Conservation (phyloP, 1,140 invertebrate genomes). For the Ceratosolen fusciceps region DNA sequence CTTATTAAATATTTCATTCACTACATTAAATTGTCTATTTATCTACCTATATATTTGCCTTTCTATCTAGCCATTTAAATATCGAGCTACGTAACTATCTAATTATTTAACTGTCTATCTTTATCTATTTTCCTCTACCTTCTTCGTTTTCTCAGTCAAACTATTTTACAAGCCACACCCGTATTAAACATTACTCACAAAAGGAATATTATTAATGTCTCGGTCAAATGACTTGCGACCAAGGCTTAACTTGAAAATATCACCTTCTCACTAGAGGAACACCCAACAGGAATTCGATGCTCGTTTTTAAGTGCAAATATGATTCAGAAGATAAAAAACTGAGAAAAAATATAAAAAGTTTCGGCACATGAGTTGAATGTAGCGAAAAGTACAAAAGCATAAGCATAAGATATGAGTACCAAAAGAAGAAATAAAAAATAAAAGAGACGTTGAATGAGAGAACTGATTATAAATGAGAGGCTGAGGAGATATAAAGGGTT, state of each 20-base stretch:
- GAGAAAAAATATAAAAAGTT: constrained; percentile 26
- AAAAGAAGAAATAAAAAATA: background rate
- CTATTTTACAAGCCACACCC: constrained; percentile 55
- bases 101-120: too few species aligned
- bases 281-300: constrained; percentile 51
- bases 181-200: constrained; percentile 59
- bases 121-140: background rate
- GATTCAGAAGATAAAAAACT: constrained; percentile 23
- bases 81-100: too few species aligned
- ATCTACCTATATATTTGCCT: too few species aligned
- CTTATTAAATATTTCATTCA: too few species aligned
- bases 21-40: too few species aligned
- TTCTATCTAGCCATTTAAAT: too few species aligned
- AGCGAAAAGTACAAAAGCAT: constrained; percentile 20
- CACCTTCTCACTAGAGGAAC: constrained; percentile 42
- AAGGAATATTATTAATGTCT: constrained; percentile 66
- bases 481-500: constrained; percentile 16
- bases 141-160: background rate
- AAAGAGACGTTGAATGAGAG: background rate
- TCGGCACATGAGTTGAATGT: background rate
- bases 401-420: background rate
- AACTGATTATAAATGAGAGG: constrained; percentile 22
- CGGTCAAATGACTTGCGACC: constrained; percentile 62
- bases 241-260: constrained; percentile 41
- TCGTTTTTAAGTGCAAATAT: constrained; percentile 36